These are phyloP conservation scores for Phaedon cochleariae DNA, from an alignment of 2,888 invertebrate species.

Conservation along the genomic window DNA sequence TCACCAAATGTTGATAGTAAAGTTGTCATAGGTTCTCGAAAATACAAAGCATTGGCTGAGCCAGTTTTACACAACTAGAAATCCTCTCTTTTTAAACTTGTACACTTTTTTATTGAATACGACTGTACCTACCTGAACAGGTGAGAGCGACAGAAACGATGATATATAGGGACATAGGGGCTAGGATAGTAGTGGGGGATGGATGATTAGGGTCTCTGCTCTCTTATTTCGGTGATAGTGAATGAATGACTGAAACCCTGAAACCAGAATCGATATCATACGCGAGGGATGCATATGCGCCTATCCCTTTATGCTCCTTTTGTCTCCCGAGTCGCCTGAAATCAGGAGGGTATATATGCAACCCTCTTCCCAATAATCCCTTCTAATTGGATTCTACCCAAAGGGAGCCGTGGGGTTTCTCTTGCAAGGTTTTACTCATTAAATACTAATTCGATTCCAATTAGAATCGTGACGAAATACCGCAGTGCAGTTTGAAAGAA, in stretches of 20 bases:
- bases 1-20: no score
- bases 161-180: background rate
- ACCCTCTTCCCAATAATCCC: background rate
- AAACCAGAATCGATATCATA: slow-evolving; percentile 47
- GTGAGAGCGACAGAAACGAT: slow-evolving; percentile 33
- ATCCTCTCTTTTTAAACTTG: no score
- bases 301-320: slow-evolving; percentile 35
- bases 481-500: slow-evolving; percentile 15
- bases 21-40: no score
- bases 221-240: slow-evolving; percentile 46
- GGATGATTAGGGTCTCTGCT: slow-evolving; percentile 50
- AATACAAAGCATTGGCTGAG: no score
- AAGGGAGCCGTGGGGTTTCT: background rate
- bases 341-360: background rate
- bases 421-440: background rate
- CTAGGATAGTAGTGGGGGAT: slow-evolving; percentile 34
- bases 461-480: background rate
- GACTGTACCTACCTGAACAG: slow-evolving; percentile 31
- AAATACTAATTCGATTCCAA: background rate
- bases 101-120: no score
- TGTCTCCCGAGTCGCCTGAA: background rate
- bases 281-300: slow-evolving; percentile 51
- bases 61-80: no score
- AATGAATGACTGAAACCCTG: slow-evolving; percentile 48
- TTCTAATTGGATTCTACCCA: background rate